Evolutionary conservation across 2,797 vertebrate species (phyloP).

Genomic region (Momotus momota): DNA sequence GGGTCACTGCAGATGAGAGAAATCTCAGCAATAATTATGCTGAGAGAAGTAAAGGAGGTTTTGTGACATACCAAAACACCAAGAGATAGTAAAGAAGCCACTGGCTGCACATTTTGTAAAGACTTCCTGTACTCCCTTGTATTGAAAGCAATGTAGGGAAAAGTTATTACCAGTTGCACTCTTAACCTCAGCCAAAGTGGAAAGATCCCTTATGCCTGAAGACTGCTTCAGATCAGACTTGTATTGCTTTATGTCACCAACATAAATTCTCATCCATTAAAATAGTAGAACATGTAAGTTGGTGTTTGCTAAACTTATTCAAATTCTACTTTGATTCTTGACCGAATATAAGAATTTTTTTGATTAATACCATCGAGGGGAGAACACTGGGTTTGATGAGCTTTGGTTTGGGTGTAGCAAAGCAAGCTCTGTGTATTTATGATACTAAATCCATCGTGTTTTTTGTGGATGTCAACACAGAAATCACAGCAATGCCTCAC

Average conservation of each 20-base stretch:
- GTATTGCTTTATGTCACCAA: background rate
- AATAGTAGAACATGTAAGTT: background rate
- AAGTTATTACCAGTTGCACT: background rate
- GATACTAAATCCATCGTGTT: background rate
- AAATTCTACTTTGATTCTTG: background rate
- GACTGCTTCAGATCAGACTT: background rate
- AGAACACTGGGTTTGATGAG: background rate
- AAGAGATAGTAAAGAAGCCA: background rate
- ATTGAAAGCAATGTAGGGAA: background rate
- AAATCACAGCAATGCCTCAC: background rate
- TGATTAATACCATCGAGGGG: fast-evolving
- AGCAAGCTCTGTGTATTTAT: background rate
- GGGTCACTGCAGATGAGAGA: background rate
- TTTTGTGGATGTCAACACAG: background rate
- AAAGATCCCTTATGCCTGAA: background rate
- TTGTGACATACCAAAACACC: background rate
- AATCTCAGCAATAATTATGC: background rate
- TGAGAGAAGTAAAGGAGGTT: fast-evolving
- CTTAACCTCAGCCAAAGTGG: background rate
- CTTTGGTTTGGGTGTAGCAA: background rate
- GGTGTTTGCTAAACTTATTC: background rate
- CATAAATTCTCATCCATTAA: background rate
- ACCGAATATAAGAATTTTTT: background rate
- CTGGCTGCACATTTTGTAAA: background rate
- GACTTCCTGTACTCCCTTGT: background rate